A percentile compares a stretch with the other conserved stretches of the same genome.
Evolutionary conservation across 2,113 vertebrate species (phyloP).

Genomic region (Lamprologus callipterus): DNA sequence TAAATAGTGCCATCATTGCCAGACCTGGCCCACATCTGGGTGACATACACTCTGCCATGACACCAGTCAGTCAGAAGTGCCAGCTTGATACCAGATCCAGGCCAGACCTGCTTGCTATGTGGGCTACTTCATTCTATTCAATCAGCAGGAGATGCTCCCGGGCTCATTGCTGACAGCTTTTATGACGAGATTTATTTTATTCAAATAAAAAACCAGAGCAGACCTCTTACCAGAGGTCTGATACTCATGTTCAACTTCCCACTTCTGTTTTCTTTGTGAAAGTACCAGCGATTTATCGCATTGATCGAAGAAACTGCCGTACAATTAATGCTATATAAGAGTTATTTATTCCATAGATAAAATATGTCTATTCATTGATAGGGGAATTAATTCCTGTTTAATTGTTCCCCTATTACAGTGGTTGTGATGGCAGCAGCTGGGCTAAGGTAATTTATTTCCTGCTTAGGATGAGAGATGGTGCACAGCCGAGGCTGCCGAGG

Average conservation of each 20-base stretch:
- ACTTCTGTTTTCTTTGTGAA: conserved; percentile 63
- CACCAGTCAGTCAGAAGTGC: no score
- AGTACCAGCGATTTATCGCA: conserved; percentile 70
- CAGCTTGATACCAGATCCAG: accelerated
- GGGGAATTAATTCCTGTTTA: conserved; percentile 85
- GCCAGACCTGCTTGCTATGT: neutral
- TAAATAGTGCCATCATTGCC: neutral
- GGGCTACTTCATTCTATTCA: neutral
- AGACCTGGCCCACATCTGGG: neutral
- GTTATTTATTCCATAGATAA: conserved; percentile 71
- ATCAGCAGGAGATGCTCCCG: neutral
- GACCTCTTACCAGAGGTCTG: conserved; percentile 43
- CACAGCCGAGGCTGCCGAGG: conserved; percentile 45
- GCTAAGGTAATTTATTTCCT: conserved; percentile 78
- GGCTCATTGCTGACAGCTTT: neutral
- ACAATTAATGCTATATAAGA: conserved; percentile 78
- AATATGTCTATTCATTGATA: conserved; percentile 80
- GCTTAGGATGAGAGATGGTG: conserved; percentile 56
- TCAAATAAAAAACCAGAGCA: conserved; percentile 29
- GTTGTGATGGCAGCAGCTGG: conserved; percentile 35
- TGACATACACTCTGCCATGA: neutral
- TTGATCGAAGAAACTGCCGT: conserved; percentile 61
- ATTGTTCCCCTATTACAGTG: conserved; percentile 87
- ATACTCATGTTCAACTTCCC: conserved; percentile 47
- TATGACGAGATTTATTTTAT: conserved; percentile 41